These are phyloP conservation scores for Chloropsis hardwickii DNA, from an alignment of 2,113 vertebrate species.

Conservation along the genomic window DNA sequence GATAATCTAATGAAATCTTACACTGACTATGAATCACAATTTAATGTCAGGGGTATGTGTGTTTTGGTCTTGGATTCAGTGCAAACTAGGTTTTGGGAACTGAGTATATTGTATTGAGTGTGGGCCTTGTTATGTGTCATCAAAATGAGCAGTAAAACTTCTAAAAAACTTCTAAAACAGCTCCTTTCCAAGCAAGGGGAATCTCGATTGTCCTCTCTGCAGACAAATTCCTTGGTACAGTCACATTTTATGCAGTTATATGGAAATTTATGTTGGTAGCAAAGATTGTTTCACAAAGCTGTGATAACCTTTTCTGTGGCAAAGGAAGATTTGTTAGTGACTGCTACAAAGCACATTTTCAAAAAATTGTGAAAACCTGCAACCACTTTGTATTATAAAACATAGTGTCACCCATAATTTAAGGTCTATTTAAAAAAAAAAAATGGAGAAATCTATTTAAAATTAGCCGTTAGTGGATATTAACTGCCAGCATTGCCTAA, in stretches of 20 bases:
- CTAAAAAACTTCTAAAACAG: neutral
- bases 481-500: neutral
- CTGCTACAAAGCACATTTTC: neutral
- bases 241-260: neutral
- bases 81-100: neutral
- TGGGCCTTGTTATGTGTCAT: neutral
- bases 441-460: neutral
- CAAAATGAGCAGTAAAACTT: neutral
- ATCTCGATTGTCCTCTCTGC: neutral
- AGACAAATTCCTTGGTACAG: neutral
- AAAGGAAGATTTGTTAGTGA: neutral
- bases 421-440: neutral
- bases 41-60: neutral
- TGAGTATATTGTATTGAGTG: too few relatives aligned
- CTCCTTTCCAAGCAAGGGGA: neutral
- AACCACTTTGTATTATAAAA: neutral
- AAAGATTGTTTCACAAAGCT: neutral
- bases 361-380: neutral
- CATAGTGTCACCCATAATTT: neutral
- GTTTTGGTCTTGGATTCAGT: neutral
- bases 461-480: conserved; percentile 1
- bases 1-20: neutral
- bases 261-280: neutral
- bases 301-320: neutral
- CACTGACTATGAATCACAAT: neutral